A percentile compares a stretch with the other conserved stretches of the same genome.
Conservation (phyloP, 1,140 invertebrate genomes). For the Drosophila gunungcola region DNA sequence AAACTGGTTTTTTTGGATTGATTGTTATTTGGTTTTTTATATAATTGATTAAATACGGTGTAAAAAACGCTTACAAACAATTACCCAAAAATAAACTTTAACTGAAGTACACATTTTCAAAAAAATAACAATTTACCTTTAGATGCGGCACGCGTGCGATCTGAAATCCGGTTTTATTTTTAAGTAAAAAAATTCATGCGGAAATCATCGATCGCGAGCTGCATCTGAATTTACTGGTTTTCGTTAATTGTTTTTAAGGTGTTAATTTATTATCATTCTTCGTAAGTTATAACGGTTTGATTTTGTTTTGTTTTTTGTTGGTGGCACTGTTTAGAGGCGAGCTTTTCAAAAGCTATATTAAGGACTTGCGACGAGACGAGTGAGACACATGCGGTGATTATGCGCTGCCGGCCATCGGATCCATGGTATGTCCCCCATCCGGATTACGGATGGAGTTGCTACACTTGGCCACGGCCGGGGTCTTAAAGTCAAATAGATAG, state of each 20-base stretch:
- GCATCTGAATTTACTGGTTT: constrained; percentile 30
- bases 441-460: background rate
- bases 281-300: constrained; percentile 61
- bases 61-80: constrained; percentile 71
- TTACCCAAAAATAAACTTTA: constrained; percentile 71
- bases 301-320: constrained; percentile 50
- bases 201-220: background rate
- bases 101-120: constrained; percentile 57
- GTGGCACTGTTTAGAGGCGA: constrained; percentile 81
- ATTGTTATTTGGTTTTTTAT: constrained; percentile 20
- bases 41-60: constrained; percentile 47
- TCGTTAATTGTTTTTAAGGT: constrained; percentile 18
- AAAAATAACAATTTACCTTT: constrained; percentile 58
- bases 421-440: constrained; percentile 9
- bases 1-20: constrained; percentile 48
- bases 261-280: constrained; percentile 41
- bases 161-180: constrained; percentile 9
- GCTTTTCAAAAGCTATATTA: constrained; percentile 82
- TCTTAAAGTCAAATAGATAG: constrained; percentile 72
- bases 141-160: constrained; percentile 20
- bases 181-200: background rate
- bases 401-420: constrained; percentile 65
- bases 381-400: constrained; percentile 82
- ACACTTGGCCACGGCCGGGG: constrained; percentile 59
- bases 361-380: constrained; percentile 77